Base-by-base conservation (phyloP, 2,113 vertebrate genomes). In the Hemiprocne comata region DNA sequence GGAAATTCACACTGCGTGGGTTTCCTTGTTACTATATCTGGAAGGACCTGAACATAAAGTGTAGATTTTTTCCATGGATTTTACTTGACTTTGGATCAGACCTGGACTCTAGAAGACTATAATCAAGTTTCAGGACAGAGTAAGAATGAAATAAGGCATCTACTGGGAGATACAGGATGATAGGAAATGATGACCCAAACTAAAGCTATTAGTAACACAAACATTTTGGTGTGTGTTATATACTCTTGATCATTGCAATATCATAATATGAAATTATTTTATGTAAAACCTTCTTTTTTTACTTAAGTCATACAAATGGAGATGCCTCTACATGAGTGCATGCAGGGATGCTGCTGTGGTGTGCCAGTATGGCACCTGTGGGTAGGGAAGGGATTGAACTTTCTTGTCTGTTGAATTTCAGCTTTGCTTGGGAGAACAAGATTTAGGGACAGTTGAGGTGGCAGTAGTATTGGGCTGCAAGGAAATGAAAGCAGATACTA, bases 11-110 rank as follows among this genome's bases (percentile, higher is more conserved):
- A 33, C 77, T 87, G 11, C 51, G 11, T 11, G 33, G 38, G 13
- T 65, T 92, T 96, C 48, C 33, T 83, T 89, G 33, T 42, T 51
- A 42, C 93, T 90, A 70, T 46, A 34, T 34, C 40, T 92, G 57
- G 44, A 95, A 82, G 48, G 54, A 33, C 29, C 46, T 75, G 71
- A 74, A 65, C 7, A 34, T n/a, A 24, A 76, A 53, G 5, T 7
- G 1, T 58, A 8, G 10, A 23, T 13, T 24, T 71, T 67, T 84
- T 72, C 31, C 28, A 5, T 72, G 54, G 62, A 17, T 64, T 93
- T 72, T 14, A 76, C 12, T 36, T 80, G 73, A 53, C 15, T 85
- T 81, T 44, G 70, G 48, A 18, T 86, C 19, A 33, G 13, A 62
- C 26, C 17, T 36, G 38, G 24, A 33, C 15, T 84, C 48, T 26